A percentile compares a stretch with the other conserved stretches of the same genome.
phyloP scores from a whole-genome alignment of 92 coral and sea anemone species.

The Umimayanthus kanabou region DNA sequence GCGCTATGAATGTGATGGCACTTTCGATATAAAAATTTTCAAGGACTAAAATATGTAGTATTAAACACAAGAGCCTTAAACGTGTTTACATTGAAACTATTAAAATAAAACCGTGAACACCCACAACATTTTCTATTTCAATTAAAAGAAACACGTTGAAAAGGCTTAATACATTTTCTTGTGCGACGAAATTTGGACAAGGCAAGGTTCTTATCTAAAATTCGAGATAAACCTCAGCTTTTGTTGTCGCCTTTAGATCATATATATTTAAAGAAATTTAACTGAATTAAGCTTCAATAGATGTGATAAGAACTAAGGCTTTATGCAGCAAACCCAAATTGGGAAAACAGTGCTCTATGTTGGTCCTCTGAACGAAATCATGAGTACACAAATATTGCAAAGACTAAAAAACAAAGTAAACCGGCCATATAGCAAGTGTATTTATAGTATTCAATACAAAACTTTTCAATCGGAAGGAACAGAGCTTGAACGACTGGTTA shows the following conservation, averaged over 20 bases:
- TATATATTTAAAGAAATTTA: no score
- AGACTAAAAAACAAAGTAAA: no score
- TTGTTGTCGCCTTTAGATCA: background rate
- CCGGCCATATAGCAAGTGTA: background rate
- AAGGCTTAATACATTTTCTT: no score
- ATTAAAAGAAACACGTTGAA: no score
- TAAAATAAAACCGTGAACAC: no score
- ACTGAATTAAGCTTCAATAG: no score
- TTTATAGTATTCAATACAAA: background rate
- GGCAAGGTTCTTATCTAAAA: no score
- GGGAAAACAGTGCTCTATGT: background rate
- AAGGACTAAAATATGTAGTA: background rate
- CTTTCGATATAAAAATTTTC: no score
- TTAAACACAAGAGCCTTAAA: background rate
- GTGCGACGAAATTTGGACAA: no score
- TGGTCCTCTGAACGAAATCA: background rate
- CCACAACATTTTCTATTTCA: background rate
- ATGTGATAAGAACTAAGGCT: background rate
- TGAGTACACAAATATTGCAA: background rate
- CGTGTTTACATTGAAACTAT: background rate
- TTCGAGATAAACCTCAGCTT: background rate
- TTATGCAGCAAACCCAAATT: background rate
- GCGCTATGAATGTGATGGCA: background rate
- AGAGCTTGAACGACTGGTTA: background rate
- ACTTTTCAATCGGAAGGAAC: background rate